phyloP scores from a whole-genome alignment of 2,888 invertebrate species.

The Amaurobius ferox region DNA sequence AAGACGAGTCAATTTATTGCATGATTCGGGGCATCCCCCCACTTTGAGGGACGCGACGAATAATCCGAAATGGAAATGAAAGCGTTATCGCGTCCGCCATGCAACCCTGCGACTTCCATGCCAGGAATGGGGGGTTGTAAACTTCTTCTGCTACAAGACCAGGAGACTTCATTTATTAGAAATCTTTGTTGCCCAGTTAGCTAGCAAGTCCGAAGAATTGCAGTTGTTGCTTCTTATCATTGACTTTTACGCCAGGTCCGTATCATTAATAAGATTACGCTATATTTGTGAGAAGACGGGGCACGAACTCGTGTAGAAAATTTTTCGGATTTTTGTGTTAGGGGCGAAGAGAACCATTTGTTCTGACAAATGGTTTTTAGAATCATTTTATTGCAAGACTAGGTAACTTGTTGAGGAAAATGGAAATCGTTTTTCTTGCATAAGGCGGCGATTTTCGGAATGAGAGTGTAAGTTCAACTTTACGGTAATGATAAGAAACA shows the following conservation, averaged over 20 bases:
- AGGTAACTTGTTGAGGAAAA: too few species aligned
- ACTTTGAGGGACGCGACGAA: conserved; percentile 1
- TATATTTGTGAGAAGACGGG: background rate
- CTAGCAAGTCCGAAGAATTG: background rate
- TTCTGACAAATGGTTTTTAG: background rate
- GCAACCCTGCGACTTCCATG: background rate
- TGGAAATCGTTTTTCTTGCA: too few species aligned
- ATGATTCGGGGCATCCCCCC: conserved; percentile 10
- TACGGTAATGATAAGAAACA: too few species aligned
- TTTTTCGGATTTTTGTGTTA: too few species aligned
- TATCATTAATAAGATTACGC: conserved; percentile 2
- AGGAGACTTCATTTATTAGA: conserved; percentile 2
- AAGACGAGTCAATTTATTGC: conserved; percentile 64
- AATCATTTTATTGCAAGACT: background rate
- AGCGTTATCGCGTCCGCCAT: conserved; percentile 9
- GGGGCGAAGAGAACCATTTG: background rate
- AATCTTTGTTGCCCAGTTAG: background rate
- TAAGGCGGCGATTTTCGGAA: too few species aligned
- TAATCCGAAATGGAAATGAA: conserved; percentile 18
- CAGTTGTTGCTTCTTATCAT: conserved; percentile 14
- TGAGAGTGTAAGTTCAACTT: too few species aligned
- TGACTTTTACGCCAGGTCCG: background rate
- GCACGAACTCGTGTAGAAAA: too few species aligned
- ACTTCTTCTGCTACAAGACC: background rate
- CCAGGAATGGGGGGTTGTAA: background rate